phyloP scores from a whole-genome alignment of 2,888 invertebrate genomes.

The Cenopis cana region DNA sequence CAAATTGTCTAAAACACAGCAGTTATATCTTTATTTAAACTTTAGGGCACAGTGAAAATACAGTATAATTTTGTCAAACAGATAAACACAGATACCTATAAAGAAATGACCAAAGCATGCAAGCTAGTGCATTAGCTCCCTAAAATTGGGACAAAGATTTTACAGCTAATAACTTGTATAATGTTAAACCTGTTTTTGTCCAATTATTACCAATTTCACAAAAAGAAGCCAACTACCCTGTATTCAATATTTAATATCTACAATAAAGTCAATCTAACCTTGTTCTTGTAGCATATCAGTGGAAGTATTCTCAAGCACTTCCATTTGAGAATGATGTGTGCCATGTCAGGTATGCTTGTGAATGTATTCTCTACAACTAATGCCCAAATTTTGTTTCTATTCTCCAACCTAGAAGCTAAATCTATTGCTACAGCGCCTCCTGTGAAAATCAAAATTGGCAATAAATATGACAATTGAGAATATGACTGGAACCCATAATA shows the following conservation, averaged over 20 bases:
- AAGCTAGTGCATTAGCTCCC: no score
- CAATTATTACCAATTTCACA: no score
- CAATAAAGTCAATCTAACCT: constrained; percentile 83
- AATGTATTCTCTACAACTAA: constrained; percentile 97
- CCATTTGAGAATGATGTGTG: constrained; percentile 91
- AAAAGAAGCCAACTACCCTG: no score
- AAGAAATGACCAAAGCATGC: no score
- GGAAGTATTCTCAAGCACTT: constrained; percentile 91
- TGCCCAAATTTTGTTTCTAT: constrained; percentile 92
- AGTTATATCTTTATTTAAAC: neutral
- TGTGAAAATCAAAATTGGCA: constrained; percentile 51
- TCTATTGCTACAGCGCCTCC: constrained; percentile 98
- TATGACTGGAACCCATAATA: no score
- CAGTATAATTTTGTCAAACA: no score
- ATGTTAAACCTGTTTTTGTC: no score
- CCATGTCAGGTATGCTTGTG: constrained; percentile 97
- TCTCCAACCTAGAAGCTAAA: constrained; percentile 90
- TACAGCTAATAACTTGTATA: no score
- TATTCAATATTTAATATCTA: neutral
- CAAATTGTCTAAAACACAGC: neutral
- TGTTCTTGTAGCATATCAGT: constrained; percentile 94
- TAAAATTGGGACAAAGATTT: no score
- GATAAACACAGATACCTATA: no score
- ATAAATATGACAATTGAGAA: neutral
- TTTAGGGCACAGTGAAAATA: neutral